These are phyloP conservation scores for Acanthurus leucopareius DNA, from an alignment of 2,797 vertebrate genomes.

Conservation along the genomic window DNA sequence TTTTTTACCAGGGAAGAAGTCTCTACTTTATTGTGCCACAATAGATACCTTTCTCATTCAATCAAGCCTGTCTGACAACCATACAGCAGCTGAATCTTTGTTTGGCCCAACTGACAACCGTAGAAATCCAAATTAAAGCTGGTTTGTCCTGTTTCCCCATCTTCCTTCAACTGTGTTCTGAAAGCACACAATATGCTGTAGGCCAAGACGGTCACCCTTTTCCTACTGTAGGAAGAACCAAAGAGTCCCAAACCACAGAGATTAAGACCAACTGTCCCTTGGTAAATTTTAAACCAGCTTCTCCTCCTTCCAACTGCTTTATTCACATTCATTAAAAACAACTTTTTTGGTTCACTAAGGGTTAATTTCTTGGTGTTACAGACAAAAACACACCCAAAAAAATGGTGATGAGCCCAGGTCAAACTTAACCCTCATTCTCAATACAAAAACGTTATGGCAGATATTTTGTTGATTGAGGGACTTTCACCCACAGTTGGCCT, in stretches of 20 bases:
- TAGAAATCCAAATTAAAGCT: slow-evolving; percentile 60
- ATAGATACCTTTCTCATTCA: slow-evolving; percentile 63
- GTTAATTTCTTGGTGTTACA: neutral
- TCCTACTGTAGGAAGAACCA: slow-evolving; percentile 37
- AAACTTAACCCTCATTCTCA: slow-evolving; percentile 1
- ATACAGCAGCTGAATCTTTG: slow-evolving; percentile 61
- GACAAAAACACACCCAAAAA: slow-evolving; percentile 13
- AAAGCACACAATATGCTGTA: slow-evolving; percentile 53
- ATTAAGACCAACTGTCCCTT: slow-evolving; percentile 6
- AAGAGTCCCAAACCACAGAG: slow-evolving; percentile 22
- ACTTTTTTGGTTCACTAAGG: neutral
- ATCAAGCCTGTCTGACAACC: slow-evolving; percentile 68
- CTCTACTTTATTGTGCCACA: slow-evolving; percentile 66
- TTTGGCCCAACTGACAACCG: slow-evolving; percentile 64
- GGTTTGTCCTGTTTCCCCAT: slow-evolving; percentile 54
- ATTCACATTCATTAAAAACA: slow-evolving; percentile 10
- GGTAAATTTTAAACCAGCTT: slow-evolving; percentile 9
- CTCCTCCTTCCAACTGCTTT: neutral
- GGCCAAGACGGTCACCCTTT: slow-evolving; percentile 32
- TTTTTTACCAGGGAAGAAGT: slow-evolving; percentile 54
- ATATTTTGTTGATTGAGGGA: slow-evolving; percentile 19
- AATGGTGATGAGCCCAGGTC: neutral
- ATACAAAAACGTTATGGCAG: neutral
- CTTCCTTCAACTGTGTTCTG: slow-evolving; percentile 51
- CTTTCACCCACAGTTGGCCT: slow-evolving; percentile 19